phyloP scores from a whole-genome alignment of 2,888 invertebrate genomes.

The Chrysomela aeneicollis region DNA sequence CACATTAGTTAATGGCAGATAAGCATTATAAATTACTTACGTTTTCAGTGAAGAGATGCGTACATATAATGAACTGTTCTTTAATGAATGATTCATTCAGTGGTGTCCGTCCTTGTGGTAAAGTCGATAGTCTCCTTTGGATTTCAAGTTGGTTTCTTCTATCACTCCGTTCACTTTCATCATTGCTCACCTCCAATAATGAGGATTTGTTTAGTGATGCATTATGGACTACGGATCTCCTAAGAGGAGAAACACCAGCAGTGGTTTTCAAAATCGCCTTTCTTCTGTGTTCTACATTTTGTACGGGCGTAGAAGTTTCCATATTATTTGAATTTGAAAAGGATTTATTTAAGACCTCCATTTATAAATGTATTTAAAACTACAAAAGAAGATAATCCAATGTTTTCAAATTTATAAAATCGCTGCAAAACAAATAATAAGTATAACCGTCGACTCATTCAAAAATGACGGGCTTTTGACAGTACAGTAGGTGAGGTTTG shows the following conservation, averaged over 20 bases:
- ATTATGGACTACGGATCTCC: conserved; percentile 23
- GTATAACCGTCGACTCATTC: too few species aligned
- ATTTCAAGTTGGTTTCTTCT: conserved; percentile 41
- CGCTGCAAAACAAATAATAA: too few species aligned
- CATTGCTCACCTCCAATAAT: conserved; percentile 31
- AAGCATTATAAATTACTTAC: conserved; percentile 60
- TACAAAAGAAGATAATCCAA: background rate
- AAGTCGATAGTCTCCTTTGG: conserved; percentile 36
- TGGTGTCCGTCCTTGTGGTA: conserved; percentile 25
- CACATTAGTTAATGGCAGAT: background rate
- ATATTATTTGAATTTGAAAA: background rate
- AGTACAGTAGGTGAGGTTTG: too few species aligned
- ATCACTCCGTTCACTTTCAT: conserved; percentile 43
- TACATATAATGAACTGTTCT: conserved; percentile 78
- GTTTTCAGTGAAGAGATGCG: conserved; percentile 83
- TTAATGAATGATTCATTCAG: conserved; percentile 62
- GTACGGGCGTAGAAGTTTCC: conserved; percentile 34
- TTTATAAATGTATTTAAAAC: background rate
- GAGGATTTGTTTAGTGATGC: conserved; percentile 2
- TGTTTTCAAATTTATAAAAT: too few species aligned
- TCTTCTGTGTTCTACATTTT: conserved; percentile 20
- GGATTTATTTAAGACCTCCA: background rate
- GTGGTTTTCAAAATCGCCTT: conserved; percentile 22
- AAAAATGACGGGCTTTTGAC: too few species aligned
- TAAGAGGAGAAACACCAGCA: conserved; percentile 24